Conservation (phyloP, 2,888 invertebrate species). For the Cerastis leucographa region DNA sequence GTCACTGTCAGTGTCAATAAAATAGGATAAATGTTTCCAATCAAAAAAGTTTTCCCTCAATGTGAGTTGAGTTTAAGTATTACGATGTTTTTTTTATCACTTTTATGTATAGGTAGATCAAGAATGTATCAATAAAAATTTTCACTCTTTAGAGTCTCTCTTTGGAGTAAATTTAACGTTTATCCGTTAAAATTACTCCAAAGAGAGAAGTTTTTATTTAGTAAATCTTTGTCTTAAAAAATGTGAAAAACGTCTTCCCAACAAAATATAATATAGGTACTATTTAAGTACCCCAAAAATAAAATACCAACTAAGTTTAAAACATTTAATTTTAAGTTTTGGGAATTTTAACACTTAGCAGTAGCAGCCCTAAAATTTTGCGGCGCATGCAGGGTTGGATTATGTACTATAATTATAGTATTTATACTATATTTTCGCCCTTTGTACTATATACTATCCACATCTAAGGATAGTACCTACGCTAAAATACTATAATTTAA, state of each 20-base stretch:
- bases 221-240: not conserved
- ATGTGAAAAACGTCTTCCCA: not conserved
- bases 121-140: too few relatives aligned
- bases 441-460: too few relatives aligned
- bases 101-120: too few relatives aligned
- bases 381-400: too few relatives aligned
- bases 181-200: not conserved
- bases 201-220: not conserved
- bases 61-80: not conserved
- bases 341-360: not conserved
- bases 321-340: not conserved
- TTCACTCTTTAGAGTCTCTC: too few relatives aligned
- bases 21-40: conserved; percentile 26
- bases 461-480: too few relatives aligned
- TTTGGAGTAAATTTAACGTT: too few relatives aligned
- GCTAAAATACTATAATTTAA: too few relatives aligned
- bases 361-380: conserved; percentile 10
- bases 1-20: conserved; percentile 36
- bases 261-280: not conserved
- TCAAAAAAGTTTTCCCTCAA: conserved; percentile 2
- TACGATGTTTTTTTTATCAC: not conserved
- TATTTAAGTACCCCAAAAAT: not conserved
- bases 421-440: too few relatives aligned
- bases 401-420: too few relatives aligned
- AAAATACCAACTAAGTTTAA: not conserved